These are phyloP conservation scores for Nysson spinosus DNA, from an alignment of 2,888 invertebrate species.

Conservation along the genomic window DNA sequence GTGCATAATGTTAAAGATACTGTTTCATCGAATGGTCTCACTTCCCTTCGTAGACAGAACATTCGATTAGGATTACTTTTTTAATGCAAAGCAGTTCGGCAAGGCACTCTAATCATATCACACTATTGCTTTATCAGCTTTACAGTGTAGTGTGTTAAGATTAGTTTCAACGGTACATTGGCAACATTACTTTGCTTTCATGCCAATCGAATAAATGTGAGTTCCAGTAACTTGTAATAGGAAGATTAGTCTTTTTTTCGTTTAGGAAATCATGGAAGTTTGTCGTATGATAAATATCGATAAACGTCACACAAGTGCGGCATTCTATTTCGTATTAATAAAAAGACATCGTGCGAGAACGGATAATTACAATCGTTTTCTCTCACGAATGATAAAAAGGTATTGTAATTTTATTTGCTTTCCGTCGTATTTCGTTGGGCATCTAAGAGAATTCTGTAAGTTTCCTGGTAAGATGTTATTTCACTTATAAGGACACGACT, in stretches of 20 bases:
- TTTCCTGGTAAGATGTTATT: conserved; percentile 3
- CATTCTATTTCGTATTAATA: background rate
- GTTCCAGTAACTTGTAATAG: too few species aligned
- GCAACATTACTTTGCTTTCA: conserved; percentile 4
- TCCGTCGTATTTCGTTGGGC: background rate
- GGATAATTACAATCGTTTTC: background rate
- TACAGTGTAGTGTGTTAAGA: conserved; percentile 9
- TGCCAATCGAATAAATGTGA: background rate
- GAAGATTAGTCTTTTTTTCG: conserved; percentile 3
- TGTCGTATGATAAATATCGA: background rate
- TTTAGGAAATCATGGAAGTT: background rate
- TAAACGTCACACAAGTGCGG: background rate
- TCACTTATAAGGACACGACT: background rate
- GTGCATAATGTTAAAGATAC: conserved; percentile 45
- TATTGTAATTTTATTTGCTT: background rate
- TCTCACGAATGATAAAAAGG: background rate
- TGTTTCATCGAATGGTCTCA: conserved; percentile 38
- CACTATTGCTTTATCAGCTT: conserved; percentile 28
- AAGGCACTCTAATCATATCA: conserved; percentile 41
- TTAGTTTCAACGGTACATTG: conserved; percentile 7
- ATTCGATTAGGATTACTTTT: conserved; percentile 37
- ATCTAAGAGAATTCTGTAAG: conserved; percentile 12
- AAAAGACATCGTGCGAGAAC: background rate
- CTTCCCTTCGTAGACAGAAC: conserved; percentile 36
- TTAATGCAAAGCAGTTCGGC: conserved; percentile 19